Evolutionary conservation across 2,888 invertebrate genomes (phyloP), one percentile per base, ranked within the genome.

Genomic region (Empis livida): DNA sequence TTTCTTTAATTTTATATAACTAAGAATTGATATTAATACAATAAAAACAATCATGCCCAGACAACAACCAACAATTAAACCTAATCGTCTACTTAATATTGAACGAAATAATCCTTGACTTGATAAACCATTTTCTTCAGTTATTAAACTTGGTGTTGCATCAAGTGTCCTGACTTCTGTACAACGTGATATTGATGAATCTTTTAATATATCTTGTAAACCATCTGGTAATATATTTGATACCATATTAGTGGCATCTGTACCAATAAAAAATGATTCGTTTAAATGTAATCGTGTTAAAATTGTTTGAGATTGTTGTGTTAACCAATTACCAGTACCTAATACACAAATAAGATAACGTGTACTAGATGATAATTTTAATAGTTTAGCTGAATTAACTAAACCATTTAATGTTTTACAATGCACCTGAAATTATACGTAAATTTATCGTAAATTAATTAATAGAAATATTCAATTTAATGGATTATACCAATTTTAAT

Each of bases 21-120:
- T 87, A 53, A 90, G 73, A 42, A 84, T 80, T n/a, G 88, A 85
- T 47, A 89, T 84, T 59, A 90, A 73, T 23, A 88, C 80, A 45
- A 91, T 77, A 62, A 91, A 89, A 44, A 91, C 86, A 51, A 89
- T 77, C 60, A 88, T 84, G 46, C 89, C 89, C 74, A 91, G 79
- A 61, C 85, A 86, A 63, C 87, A 84, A 45, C 90, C 90, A 47
- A 91, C 83, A 57, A 90, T 87, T 54, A 91, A 76, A 30, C 90
- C 89, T 48, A 91, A 73, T 54, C 90, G 77, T 50, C 89, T 75
- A 5, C 87, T 86, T 37, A 90, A 72, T 60, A 91, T 80, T 51
- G 84, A 85, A 54, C 81, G 80, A 41, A 84, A 78, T 67, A 81
- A 78, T 20, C 80, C 80, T 17, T 82, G 79, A 59, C 79, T 80